Evolutionary conservation across 2,888 invertebrate species (phyloP).

Genomic region (Pasiphila rectangulata): DNA sequence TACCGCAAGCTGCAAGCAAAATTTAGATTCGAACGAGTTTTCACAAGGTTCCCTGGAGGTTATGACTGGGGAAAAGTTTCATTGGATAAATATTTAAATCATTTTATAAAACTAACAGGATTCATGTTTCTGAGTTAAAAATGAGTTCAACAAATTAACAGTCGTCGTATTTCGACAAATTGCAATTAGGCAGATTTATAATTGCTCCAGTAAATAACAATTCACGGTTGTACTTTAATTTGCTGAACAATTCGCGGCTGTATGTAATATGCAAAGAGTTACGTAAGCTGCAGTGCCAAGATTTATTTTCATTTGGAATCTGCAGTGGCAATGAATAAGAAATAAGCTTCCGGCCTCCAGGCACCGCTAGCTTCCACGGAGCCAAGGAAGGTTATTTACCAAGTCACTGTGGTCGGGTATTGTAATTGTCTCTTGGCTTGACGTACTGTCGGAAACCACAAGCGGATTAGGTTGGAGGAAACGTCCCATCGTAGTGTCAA

Average conservation of each 20-base stretch:
- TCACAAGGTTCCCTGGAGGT: neutral
- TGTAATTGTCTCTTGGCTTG: too few relatives aligned
- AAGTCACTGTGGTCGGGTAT: neutral
- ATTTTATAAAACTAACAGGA: too few relatives aligned
- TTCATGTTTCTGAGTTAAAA: too few relatives aligned
- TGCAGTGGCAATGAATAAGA: conserved; percentile 14
- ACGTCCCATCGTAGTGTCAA: too few relatives aligned
- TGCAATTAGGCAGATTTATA: too few relatives aligned
- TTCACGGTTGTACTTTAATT: too few relatives aligned
- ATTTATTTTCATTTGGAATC: conserved; percentile 8
- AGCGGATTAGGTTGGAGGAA: too few relatives aligned
- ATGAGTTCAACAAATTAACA: too few relatives aligned
- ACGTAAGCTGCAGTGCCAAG: neutral
- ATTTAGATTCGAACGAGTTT: neutral
- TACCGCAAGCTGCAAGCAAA: neutral
- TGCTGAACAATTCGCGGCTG: too few relatives aligned
- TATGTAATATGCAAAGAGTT: conserved; percentile 6
- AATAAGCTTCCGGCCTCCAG: conserved; percentile 4
- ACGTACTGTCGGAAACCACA: too few relatives aligned
- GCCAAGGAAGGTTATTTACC: neutral
- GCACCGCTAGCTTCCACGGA: neutral
- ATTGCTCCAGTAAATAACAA: too few relatives aligned
- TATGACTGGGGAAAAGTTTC: neutral
- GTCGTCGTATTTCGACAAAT: too few relatives aligned
- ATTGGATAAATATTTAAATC: neutral